Conservation (phyloP, 2,113 vertebrate genomes). For the Peromyscus polionotus region DNA sequence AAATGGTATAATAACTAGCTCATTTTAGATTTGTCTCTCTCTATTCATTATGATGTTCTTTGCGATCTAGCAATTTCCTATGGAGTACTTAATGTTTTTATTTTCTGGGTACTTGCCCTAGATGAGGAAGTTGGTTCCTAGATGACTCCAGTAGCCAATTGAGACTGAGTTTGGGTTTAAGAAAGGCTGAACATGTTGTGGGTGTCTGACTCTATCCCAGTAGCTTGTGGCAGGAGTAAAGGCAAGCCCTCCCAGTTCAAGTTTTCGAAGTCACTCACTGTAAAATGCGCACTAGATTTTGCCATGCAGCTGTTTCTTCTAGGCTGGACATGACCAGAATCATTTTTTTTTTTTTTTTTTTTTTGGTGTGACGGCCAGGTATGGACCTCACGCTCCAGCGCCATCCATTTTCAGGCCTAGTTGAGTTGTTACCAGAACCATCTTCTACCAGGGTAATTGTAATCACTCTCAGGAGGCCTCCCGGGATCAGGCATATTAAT, state of each 20-base stretch:
- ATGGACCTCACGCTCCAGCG: too few species aligned
- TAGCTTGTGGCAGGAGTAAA: not conserved
- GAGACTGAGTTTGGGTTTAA: slow-evolving; percentile 26
- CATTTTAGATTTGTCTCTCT: not conserved
- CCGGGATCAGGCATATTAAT: too few species aligned
- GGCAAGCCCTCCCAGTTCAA: fast-evolving
- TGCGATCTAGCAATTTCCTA: slow-evolving; percentile 45
- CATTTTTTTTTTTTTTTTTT: too few species aligned
- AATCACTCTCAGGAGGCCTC: too few species aligned
- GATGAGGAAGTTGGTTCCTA: slow-evolving; percentile 24
- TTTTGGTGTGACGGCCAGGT: too few species aligned
- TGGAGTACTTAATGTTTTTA: slow-evolving; percentile 54
- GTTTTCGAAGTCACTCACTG: not conserved
- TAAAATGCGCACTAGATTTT: not conserved
- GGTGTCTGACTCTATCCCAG: not conserved
- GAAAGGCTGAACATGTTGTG: not conserved
- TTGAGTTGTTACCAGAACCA: too few species aligned
- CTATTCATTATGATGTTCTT: slow-evolving; percentile 14
- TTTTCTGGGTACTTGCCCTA: slow-evolving; percentile 48
- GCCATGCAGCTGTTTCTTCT: not conserved
- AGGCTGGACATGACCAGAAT: not conserved
- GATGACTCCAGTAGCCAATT: slow-evolving; percentile 31
- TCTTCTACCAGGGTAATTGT: not conserved
- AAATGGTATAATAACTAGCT: slow-evolving; percentile 17
- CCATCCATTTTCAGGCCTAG: too few species aligned